Evolutionary conservation across 2,113 vertebrate species (phyloP).

Genomic region (Brevimyrus niger): DNA sequence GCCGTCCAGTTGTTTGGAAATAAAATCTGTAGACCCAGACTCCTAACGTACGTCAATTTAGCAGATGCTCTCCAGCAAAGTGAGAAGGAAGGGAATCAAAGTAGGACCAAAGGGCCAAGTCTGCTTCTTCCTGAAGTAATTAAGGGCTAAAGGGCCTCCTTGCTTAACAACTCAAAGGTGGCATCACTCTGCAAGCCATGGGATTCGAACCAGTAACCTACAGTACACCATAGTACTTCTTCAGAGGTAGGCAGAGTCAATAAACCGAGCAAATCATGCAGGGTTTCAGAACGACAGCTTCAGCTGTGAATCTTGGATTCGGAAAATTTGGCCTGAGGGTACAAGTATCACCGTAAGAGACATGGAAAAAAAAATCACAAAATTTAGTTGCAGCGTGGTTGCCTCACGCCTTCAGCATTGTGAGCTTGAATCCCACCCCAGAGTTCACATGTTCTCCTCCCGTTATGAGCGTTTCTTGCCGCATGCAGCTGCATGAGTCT

Average conservation of each 20-base stretch:
- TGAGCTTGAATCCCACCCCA: background rate
- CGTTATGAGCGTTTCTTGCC: background rate
- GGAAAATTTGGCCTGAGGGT: background rate
- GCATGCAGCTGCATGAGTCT: background rate
- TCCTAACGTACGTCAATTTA: background rate
- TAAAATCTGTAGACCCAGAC: background rate
- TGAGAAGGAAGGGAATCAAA: background rate
- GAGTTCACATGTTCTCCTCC: background rate
- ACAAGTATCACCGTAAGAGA: background rate
- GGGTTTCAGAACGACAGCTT: background rate
- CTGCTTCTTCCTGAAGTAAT: background rate
- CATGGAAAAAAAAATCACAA: background rate
- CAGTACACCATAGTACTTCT: background rate
- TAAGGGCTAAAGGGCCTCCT: background rate
- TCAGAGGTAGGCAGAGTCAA: background rate
- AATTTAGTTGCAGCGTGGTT: background rate
- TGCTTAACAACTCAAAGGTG: background rate
- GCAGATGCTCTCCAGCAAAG: background rate
- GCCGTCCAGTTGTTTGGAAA: background rate
- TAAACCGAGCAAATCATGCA: background rate
- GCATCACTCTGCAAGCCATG: background rate
- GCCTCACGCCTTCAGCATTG: background rate
- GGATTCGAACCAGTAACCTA: background rate
- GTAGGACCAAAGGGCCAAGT: background rate
- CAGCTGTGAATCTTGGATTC: background rate